These are phyloP conservation scores for Antheraea pernyi DNA, from an alignment of 1,140 invertebrate species.

Conservation along the genomic window DNA sequence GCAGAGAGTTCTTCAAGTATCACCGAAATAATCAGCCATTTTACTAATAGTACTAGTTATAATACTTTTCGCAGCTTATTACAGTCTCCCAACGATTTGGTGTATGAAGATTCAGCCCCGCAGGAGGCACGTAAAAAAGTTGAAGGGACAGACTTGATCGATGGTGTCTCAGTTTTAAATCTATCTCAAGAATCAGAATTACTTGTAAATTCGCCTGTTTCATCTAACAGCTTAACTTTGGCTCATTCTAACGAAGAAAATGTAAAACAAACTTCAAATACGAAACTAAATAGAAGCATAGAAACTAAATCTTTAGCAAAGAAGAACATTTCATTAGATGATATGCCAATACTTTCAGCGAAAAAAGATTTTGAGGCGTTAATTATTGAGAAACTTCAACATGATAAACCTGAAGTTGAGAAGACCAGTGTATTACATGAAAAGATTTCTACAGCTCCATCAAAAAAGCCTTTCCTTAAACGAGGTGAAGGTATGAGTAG, in stretches of 20 bases:
- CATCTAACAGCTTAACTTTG: slow-evolving; percentile 20
- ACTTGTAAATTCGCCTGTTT: slow-evolving; percentile 45
- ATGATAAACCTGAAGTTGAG: slow-evolving; percentile 32
- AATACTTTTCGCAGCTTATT: slow-evolving; percentile 66
- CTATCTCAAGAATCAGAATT: slow-evolving; percentile 67
- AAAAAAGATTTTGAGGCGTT: slow-evolving; percentile 66
- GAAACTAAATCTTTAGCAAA: slow-evolving; percentile 20
- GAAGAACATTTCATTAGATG: slow-evolving; percentile 64
- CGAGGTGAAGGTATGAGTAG: slow-evolving; percentile 62
- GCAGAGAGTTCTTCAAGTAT: slow-evolving; percentile 53
- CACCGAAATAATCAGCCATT: slow-evolving; percentile 71
- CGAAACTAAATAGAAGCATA: not conserved
- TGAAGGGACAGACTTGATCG: slow-evolving; percentile 50
- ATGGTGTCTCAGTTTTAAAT: slow-evolving; percentile 62
- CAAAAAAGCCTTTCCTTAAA: slow-evolving; percentile 56
- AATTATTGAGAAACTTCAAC: slow-evolving; percentile 55
- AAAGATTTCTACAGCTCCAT: slow-evolving; percentile 14
- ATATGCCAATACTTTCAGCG: slow-evolving; percentile 67
- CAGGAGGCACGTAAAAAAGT: slow-evolving; percentile 32
- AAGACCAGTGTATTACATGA: slow-evolving; percentile 22
- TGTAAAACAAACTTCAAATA: slow-evolving; percentile 1
- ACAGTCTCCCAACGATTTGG: slow-evolving; percentile 35
- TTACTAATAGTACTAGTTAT: slow-evolving; percentile 66
- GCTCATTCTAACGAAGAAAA: slow-evolving; percentile 3
- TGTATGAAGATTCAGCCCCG: slow-evolving; percentile 37